phyloP scores from a whole-genome alignment of 2,888 invertebrate genomes.

The Melanostoma scalare region DNA sequence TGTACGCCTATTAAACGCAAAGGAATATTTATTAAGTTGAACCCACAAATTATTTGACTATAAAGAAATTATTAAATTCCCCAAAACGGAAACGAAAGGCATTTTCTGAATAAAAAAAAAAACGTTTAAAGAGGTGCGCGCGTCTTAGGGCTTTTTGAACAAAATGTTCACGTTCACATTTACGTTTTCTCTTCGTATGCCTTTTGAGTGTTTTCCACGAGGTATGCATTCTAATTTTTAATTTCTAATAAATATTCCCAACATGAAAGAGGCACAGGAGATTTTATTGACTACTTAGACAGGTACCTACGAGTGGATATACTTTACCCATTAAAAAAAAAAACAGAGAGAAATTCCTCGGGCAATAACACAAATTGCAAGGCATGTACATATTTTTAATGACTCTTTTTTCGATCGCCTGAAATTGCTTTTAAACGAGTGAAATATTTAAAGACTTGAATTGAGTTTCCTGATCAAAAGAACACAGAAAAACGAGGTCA shows the following conservation, averaged over 20 bases:
- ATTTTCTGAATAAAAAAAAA: constrained; percentile 35
- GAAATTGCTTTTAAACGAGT: not conserved
- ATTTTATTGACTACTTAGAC: constrained; percentile 26
- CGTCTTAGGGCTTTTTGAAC: too few species aligned
- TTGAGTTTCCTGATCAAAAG: not conserved
- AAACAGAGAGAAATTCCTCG: not conserved
- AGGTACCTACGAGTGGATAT: not conserved
- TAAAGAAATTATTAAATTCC: constrained; percentile 49
- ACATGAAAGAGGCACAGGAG: constrained; percentile 39
- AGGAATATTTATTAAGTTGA: constrained; percentile 52
- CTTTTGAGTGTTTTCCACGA: not conserved
- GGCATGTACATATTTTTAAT: constrained; percentile 17
- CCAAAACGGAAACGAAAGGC: constrained; percentile 62
- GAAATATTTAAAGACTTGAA: not conserved
- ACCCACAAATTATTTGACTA: constrained; percentile 19
- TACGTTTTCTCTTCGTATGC: constrained; percentile 35
- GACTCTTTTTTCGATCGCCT: constrained; percentile 6
- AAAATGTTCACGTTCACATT: constrained; percentile 9
- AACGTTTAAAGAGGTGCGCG: not conserved
- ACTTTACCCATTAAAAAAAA: not conserved
- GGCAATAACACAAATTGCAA: constrained; percentile 3
- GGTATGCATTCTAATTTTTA: constrained; percentile 69
- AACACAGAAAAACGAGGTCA: too few species aligned
- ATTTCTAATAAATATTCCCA: constrained; percentile 65
- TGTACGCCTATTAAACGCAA: constrained; percentile 43